These are phyloP conservation scores for Gastrophysa polygoni DNA, from an alignment of 2,888 invertebrate species.

Conservation along the genomic window DNA sequence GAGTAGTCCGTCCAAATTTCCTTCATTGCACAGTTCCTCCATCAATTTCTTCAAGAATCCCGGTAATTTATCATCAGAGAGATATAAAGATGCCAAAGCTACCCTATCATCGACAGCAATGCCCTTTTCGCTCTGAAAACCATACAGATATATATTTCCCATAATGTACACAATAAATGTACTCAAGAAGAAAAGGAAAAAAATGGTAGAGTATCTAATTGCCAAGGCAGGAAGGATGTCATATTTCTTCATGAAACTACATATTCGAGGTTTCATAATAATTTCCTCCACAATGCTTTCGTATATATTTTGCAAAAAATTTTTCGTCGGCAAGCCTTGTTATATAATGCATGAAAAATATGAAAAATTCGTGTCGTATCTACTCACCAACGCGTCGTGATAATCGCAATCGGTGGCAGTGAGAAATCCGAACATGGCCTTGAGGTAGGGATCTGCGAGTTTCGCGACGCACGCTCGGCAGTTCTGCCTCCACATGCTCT, in stretches of 20 bases:
- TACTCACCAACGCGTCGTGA: constrained; percentile 74
- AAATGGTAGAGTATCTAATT: too few relatives aligned
- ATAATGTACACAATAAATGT: too few relatives aligned
- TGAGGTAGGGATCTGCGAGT: constrained; percentile 87
- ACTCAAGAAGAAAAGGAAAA: too few relatives aligned
- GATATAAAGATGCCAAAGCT: constrained; percentile 88
- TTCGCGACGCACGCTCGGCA: constrained; percentile 75
- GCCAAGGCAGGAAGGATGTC: too few relatives aligned
- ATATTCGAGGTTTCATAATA: too few relatives aligned
- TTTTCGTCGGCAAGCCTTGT: too few relatives aligned
- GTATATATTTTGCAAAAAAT: too few relatives aligned
- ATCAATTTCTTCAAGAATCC: constrained; percentile 79
- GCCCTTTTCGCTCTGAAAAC: constrained; percentile 75
- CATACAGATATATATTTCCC: too few relatives aligned
- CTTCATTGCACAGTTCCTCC: constrained; percentile 73
- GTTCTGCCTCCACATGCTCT: constrained; percentile 78
- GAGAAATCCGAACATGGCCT: constrained; percentile 89
- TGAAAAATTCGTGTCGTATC: too few relatives aligned
- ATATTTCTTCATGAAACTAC: too few relatives aligned
- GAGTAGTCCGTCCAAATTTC: constrained; percentile 83
- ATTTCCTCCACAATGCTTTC: too few relatives aligned
- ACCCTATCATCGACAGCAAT: constrained; percentile 87
- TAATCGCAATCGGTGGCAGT: constrained; percentile 79
- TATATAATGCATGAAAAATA: too few relatives aligned
- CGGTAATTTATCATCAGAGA: constrained; percentile 78